These are phyloP conservation scores for Rhorus exstirpatorius DNA, from an alignment of 2,888 invertebrate species.

Conservation along the genomic window DNA sequence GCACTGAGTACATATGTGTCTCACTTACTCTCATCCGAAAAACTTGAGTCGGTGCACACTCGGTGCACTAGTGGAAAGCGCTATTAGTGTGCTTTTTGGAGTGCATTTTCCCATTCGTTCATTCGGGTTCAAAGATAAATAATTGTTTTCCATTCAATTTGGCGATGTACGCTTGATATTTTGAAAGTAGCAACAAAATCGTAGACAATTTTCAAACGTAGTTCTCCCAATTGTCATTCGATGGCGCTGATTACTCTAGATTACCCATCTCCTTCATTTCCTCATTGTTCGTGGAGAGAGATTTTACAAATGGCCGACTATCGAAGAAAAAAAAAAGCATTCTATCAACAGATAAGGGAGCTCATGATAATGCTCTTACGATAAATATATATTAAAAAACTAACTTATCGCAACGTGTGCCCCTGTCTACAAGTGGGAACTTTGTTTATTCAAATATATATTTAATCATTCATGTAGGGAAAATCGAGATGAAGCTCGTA, in stretches of 20 bases:
- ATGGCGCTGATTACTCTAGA: background rate
- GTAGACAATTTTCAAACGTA: background rate
- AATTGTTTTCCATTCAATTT: too few species aligned
- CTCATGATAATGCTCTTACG: slow-evolving; percentile 21
- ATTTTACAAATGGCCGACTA: slow-evolving; percentile 18
- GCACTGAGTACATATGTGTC: too few species aligned
- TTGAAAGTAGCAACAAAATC: background rate
- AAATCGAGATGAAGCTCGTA: background rate
- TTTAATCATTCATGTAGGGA: background rate
- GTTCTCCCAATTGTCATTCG: slow-evolving; percentile 5
- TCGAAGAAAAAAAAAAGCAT: background rate
- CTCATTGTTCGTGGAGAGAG: slow-evolving; percentile 1
- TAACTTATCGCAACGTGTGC: slow-evolving; percentile 16
- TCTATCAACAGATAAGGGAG: slow-evolving; percentile 17
- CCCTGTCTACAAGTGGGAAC: background rate
- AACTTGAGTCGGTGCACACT: too few species aligned
- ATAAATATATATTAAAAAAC: background rate
- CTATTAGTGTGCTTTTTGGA: too few species aligned
- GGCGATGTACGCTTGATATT: too few species aligned
- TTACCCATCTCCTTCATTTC: background rate
- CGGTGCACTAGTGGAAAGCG: too few species aligned
- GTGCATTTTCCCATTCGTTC: too few species aligned
- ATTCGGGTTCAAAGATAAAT: too few species aligned
- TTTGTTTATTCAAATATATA: background rate
- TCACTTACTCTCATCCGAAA: too few species aligned